Evolutionary conservation across 2,797 vertebrate species (phyloP).

Genomic region (Babyrousa celebensis): DNA sequence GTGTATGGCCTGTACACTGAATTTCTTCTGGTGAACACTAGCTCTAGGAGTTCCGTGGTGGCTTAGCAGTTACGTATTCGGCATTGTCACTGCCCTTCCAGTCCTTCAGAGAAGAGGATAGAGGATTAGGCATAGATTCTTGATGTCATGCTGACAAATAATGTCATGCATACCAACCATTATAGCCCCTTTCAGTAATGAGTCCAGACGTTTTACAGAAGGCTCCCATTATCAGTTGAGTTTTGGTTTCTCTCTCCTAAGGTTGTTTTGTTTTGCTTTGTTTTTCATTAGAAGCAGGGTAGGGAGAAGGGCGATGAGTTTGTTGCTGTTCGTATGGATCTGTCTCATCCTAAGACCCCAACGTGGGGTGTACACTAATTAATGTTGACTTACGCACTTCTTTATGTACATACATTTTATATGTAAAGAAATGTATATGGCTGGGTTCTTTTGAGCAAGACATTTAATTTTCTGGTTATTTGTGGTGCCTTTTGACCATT

Average conservation of each 20-base stretch:
- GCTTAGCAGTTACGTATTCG: too few relatives aligned
- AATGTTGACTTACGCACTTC: not conserved
- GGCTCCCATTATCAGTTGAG: not conserved
- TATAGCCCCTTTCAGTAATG: not conserved
- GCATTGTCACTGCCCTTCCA: not conserved
- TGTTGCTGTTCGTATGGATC: not conserved
- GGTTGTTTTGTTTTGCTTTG: not conserved
- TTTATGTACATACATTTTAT: slow-evolving; percentile 6
- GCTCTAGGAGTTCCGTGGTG: too few relatives aligned
- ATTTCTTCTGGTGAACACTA: too few relatives aligned
- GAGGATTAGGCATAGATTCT: not conserved
- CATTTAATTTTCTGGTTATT: slow-evolving; percentile 34
- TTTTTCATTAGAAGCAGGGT: not conserved
- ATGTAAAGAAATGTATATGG: not conserved
- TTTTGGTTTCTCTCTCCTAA: slow-evolving; percentile 51
- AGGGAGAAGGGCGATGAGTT: not conserved
- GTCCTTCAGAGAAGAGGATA: not conserved
- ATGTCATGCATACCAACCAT: not conserved
- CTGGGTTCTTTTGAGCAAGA: not conserved
- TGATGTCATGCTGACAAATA: not conserved
- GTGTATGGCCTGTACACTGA: too few relatives aligned
- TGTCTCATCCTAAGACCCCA: not conserved
- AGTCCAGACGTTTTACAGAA: not conserved
- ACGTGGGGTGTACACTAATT: not conserved
- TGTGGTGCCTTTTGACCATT: not conserved